Base-by-base conservation (phyloP, 53 echinoderm and acorn worm species). In the Pentamera pediparva region DNA sequence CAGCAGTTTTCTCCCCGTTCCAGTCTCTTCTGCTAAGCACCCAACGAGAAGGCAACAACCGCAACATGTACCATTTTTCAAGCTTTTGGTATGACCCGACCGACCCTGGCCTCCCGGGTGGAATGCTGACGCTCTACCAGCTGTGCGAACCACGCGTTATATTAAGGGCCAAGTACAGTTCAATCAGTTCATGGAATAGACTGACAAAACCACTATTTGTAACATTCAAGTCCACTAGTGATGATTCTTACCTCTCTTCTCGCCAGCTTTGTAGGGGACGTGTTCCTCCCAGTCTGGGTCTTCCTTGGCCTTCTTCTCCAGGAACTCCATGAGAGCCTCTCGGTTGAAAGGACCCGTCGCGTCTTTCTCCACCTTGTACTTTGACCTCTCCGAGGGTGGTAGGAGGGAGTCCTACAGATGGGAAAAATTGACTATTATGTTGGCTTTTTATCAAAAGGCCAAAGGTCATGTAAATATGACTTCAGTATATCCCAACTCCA, bases 171-270 rank as follows among this genome's bases (percentile, higher is more conserved):
- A n/a, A n/a, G n/a, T n/a, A n/a, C n/a, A n/a, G n/a, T n/a, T n/a
- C n/a, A n/a, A n/a, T n/a, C n/a, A n/a, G n/a, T n/a, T n/a, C n/a
- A 45, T 12, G 47, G 11, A 12, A 45, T 12, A 18, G 11, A 12
- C 11, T 11, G 11, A 45, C 47, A n/a, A n/a, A n/a, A n/a, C n/a
- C n/a, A n/a, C 53, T 17, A 53, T 8, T 10, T 12, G 18, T 12
- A 39, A 36, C 38, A 18, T 65, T 36, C 4, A 30, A 37, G 19
- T 3, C 26, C 7, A 15, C 3, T 38, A 51, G 4, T 32, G 32
- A n/a, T n/a, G n/a, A n/a, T n/a, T n/a, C 80, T 67, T 70, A 96
- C 96, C 96, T 91, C 91, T 87, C 61, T 96, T 96, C 59, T 96
- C 82, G n/a, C 96, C 96, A 41, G 83, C 10, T 53, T 85, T 81